Percentiles rank a stretch among this genome's conserved stretches.
phyloP scores from a whole-genome alignment of 2,888 invertebrate species.

The Nemurella pictetii region DNA sequence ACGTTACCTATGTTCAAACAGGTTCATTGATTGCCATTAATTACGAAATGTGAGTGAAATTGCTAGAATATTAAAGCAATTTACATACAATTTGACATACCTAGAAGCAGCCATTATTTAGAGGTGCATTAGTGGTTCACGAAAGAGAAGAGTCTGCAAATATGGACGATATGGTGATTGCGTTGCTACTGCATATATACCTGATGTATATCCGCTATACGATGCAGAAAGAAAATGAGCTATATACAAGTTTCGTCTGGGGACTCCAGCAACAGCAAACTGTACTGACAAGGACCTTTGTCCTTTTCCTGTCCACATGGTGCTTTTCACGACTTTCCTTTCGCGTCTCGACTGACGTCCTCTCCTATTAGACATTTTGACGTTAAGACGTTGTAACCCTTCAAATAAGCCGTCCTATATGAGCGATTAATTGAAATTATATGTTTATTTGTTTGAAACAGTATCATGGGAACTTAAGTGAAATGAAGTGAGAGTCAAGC shows the following conservation, averaged over 20 bases:
- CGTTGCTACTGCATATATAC: too few species aligned
- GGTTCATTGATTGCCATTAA: neutral
- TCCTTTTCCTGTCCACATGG: neutral
- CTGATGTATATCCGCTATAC: too few species aligned
- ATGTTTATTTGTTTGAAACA: neutral
- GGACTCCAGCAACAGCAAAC: too few species aligned
- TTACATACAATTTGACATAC: neutral
- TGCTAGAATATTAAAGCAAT: neutral
- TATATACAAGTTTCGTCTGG: too few species aligned
- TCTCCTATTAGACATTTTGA: too few species aligned
- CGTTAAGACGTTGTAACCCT: too few species aligned
- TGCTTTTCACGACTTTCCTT: neutral
- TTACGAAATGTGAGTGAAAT: neutral
- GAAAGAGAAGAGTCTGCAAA: neutral
- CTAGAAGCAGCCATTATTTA: neutral
- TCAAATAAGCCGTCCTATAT: neutral
- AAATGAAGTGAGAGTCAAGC: slow-evolving; percentile 1
- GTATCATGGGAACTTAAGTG: slow-evolving; percentile 3
- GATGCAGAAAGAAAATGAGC: too few species aligned
- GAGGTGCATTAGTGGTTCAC: neutral
- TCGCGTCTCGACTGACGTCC: too few species aligned
- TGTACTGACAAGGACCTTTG: neutral
- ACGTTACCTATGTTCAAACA: neutral
- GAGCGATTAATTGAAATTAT: neutral
- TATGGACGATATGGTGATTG: too few species aligned